A percentile compares a stretch with the other conserved stretches of the same genome.
phyloP scores from a whole-genome alignment of 2,797 vertebrate genomes.

The Myripristis murdjan region DNA sequence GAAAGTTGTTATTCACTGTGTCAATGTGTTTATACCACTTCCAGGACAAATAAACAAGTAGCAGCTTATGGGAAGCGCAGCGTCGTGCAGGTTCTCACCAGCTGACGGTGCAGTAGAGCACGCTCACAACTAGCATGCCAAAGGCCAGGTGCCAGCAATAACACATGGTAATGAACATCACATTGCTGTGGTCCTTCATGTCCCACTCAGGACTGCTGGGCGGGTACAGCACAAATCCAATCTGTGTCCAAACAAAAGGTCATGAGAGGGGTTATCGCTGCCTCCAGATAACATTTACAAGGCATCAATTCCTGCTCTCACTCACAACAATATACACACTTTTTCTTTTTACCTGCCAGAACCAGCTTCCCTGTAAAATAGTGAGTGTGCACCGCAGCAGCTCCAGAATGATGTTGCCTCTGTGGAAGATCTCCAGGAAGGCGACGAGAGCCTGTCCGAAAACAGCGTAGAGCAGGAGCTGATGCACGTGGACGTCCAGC shows the following conservation, averaged over 20 bases:
- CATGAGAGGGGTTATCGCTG: neutral
- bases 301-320: neutral
- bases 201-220: conserved; percentile 92
- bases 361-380: conserved; percentile 95
- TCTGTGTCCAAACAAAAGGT: conserved; percentile 81
- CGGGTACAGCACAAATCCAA: conserved; percentile 95
- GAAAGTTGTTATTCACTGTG: neutral
- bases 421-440: conserved; percentile 91
- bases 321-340: neutral
- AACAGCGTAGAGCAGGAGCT: conserved; percentile 88
- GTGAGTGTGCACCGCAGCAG: conserved; percentile 90
- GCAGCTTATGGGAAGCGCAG: neutral
- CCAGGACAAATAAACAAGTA: conserved; percentile 10
- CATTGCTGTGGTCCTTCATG: conserved; percentile 88
- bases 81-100: conserved; percentile 86
- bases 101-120: conserved; percentile 87
- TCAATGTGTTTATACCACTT: neutral
- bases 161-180: conserved; percentile 95
- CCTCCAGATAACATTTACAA: neutral
- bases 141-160: conserved; percentile 95
- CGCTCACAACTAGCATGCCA: conserved; percentile 85
- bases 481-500: conserved; percentile 93
- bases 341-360: conserved; percentile 91
- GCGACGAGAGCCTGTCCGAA: conserved; percentile 86
- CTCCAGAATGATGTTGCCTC: conserved; percentile 91